phyloP scores from a whole-genome alignment of 2,797 vertebrate genomes.

The Selene dorsalis region DNA sequence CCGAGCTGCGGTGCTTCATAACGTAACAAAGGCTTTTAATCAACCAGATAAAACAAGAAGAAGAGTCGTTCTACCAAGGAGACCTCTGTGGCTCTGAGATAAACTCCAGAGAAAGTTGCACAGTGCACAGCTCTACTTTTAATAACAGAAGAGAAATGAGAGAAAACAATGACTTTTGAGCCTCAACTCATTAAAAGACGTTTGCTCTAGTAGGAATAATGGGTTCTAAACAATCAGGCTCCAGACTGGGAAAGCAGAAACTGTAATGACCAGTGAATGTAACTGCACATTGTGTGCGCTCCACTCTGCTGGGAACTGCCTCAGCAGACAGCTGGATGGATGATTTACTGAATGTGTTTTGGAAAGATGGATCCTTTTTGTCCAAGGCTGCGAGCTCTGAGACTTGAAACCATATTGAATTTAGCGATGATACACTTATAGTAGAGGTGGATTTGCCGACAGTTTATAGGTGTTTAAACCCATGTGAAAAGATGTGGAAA shows the following conservation, averaged over 20 bases:
- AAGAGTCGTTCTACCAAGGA: constrained; percentile 34
- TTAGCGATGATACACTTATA: constrained; percentile 14
- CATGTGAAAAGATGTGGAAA: constrained; percentile 34
- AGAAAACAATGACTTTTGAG: constrained; percentile 45
- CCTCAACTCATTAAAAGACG: constrained; percentile 36
- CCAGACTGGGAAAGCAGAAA: constrained; percentile 43
- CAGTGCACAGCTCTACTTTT: constrained; percentile 13
- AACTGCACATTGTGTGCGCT: constrained; percentile 32
- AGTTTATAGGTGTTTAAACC: constrained; percentile 31
- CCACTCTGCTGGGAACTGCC: constrained; percentile 28
- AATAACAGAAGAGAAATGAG: constrained; percentile 22
- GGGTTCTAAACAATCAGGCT: constrained; percentile 35
- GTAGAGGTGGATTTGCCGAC: constrained; percentile 24
- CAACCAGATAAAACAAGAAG: constrained; percentile 15
- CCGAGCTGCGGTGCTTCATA: constrained; percentile 9
- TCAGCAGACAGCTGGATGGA: constrained; percentile 12
- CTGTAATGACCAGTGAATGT: constrained; percentile 42
- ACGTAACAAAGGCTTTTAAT: constrained; percentile 45
- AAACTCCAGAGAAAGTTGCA: constrained; percentile 40
- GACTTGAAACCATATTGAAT: constrained; percentile 30
- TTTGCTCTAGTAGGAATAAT: constrained; percentile 38
- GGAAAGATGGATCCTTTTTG: background rate
- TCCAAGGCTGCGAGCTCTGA: background rate
- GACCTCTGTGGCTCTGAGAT: constrained; percentile 64
- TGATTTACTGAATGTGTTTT: constrained; percentile 55